Conservation (phyloP, 2,797 vertebrate species). For the Tiaroga cobitis region DNA sequence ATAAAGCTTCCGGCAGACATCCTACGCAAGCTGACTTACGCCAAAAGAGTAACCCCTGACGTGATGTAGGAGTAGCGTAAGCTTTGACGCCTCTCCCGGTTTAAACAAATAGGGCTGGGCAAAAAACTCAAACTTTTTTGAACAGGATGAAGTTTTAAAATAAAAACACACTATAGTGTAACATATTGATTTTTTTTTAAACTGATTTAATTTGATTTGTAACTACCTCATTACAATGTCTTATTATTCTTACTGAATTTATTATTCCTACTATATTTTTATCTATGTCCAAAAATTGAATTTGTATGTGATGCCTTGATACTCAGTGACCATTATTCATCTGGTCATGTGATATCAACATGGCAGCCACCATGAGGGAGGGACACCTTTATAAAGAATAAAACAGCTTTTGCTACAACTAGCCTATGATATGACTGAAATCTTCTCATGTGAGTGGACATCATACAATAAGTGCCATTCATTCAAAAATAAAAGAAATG, state of each 20-base stretch:
- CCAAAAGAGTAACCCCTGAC: no score
- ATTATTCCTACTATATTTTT: background rate
- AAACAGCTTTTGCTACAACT: background rate
- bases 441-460: background rate
- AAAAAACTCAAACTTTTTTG: no score
- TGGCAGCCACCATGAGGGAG: background rate
- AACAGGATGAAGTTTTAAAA: no score
- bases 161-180: no score
- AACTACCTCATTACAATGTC: background rate
- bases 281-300: background rate
- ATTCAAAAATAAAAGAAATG: background rate
- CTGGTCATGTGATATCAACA: constrained; percentile 4
- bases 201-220: no score
- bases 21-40: no score
- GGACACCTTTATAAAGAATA: background rate
- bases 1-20: no score
- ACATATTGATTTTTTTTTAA: no score
- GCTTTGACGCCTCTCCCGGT: no score
- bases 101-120: no score
- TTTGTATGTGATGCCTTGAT: background rate
- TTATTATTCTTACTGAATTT: background rate
- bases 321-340: background rate
- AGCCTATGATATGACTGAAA: background rate
- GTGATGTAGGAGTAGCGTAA: no score
- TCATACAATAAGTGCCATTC: background rate